Conservation (phyloP, 1,140 invertebrate species). For the Eriocheir sinensis region DNA sequence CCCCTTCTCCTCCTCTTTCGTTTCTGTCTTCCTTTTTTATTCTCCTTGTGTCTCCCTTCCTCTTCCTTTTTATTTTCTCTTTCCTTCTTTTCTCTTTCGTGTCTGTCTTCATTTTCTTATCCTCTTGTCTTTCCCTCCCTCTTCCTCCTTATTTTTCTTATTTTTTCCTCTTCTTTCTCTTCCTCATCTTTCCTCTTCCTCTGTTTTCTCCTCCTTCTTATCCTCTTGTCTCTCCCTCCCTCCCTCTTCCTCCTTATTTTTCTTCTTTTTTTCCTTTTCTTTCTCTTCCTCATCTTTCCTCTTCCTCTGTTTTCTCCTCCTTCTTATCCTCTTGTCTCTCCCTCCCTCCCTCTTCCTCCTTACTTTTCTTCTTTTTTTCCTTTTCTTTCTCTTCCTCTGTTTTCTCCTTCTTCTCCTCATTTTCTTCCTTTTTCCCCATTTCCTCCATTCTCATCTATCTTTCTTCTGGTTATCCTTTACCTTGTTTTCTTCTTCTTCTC, state of each 20-base stretch:
- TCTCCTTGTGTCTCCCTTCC: background rate
- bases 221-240: too few relatives aligned
- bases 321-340: background rate
- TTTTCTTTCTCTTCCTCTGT: too few relatives aligned
- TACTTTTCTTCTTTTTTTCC: background rate
- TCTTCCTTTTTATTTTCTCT: background rate
- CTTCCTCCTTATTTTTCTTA: background rate
- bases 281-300: background rate
- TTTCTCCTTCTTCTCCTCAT: too few relatives aligned
- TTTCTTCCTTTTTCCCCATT: background rate
- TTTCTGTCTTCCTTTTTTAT: background rate
- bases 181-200: background rate
- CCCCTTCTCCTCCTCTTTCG: too few relatives aligned
- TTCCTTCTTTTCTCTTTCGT: background rate
- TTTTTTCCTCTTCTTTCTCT: background rate
- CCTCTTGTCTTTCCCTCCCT: background rate
- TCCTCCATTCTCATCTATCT: background rate
- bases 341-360: background rate
- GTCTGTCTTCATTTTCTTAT: too few relatives aligned
- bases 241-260: background rate
- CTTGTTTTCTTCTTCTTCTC: too few relatives aligned
- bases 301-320: background rate
- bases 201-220: background rate
- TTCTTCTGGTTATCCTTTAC: too few relatives aligned
- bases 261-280: background rate